These are phyloP conservation scores for Dorcus parallelipipedus DNA, from an alignment of 2,888 invertebrate species.

Conservation along the genomic window DNA sequence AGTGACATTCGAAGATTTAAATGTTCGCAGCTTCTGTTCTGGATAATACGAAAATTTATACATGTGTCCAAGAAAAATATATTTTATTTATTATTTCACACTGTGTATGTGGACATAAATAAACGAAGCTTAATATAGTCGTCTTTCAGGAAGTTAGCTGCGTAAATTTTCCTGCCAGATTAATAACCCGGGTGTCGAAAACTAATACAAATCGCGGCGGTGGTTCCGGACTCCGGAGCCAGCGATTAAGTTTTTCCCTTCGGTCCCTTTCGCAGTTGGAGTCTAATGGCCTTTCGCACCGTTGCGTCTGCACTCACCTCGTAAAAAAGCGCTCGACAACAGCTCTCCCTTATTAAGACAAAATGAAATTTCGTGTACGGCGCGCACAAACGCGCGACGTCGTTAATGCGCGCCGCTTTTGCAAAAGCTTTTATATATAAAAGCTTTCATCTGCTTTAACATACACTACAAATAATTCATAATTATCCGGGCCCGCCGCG, in stretches of 20 bases:
- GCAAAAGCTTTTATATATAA: background rate
- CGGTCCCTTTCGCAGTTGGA: background rate
- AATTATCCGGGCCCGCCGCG: too few relatives aligned
- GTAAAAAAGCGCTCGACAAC: slow-evolving; percentile 3
- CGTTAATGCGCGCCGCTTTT: slow-evolving; percentile 1
- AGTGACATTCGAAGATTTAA: too few relatives aligned
- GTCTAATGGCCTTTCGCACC: slow-evolving; percentile 11
- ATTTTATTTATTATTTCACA: too few relatives aligned
- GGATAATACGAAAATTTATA: too few relatives aligned
- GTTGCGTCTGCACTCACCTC: slow-evolving; percentile 4
- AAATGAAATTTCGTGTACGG: slow-evolving; percentile 30
- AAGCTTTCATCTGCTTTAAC: too few relatives aligned
- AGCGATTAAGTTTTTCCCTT: slow-evolving; percentile 6
- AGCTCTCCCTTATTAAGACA: slow-evolving; percentile 25
- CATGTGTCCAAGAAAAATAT: too few relatives aligned
- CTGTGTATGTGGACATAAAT: too few relatives aligned
- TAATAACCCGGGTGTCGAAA: slow-evolving; percentile 13
- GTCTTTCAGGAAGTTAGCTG: background rate
- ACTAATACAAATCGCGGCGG: slow-evolving; percentile 11
- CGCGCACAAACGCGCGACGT: slow-evolving; percentile 5
- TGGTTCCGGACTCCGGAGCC: slow-evolving; percentile 3
- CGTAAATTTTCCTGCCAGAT: background rate
- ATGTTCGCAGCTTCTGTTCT: too few relatives aligned
- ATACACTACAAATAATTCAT: too few relatives aligned
- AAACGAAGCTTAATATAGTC: too few relatives aligned